Evolutionary conservation across 2,113 vertebrate genomes (phyloP).

Genomic region (Phodopus roborovskii): DNA sequence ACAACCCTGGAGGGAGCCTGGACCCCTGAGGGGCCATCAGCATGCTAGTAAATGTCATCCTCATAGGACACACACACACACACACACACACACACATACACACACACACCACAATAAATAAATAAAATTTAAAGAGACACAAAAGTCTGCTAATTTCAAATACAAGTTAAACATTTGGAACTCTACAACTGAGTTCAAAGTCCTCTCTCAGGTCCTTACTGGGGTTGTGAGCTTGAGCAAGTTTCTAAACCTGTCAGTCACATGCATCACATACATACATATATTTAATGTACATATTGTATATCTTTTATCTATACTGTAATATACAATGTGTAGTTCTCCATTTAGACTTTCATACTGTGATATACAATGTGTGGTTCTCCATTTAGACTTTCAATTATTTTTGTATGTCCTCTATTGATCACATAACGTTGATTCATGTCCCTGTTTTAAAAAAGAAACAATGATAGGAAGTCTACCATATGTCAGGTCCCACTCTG

Average conservation of each 20-base stretch:
- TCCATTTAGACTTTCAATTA: neutral
- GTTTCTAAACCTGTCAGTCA: neutral
- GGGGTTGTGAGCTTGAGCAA: neutral
- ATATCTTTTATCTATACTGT: neutral
- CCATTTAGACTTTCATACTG: neutral
- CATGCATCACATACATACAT: neutral
- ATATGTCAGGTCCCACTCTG: neutral
- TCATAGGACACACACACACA: neutral
- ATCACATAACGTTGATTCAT: neutral
- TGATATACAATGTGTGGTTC: neutral
- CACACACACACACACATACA: neutral
- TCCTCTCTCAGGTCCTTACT: neutral
- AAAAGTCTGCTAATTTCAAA: neutral
- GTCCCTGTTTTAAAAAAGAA: neutral
- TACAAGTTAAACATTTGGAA: neutral
- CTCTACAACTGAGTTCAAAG: neutral
- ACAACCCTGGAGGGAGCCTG: neutral
- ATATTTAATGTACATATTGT: neutral
- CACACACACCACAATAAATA: neutral
- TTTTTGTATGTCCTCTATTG: neutral
- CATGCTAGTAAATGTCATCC: neutral
- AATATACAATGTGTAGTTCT: neutral
- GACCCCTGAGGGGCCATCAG: neutral
- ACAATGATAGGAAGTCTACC: neutral
- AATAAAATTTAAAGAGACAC: neutral